Percentiles rank a stretch among this genome's conserved stretches.
Conservation (phyloP, 2,797 vertebrate species). For the Paramormyrops hopkinsi region DNA sequence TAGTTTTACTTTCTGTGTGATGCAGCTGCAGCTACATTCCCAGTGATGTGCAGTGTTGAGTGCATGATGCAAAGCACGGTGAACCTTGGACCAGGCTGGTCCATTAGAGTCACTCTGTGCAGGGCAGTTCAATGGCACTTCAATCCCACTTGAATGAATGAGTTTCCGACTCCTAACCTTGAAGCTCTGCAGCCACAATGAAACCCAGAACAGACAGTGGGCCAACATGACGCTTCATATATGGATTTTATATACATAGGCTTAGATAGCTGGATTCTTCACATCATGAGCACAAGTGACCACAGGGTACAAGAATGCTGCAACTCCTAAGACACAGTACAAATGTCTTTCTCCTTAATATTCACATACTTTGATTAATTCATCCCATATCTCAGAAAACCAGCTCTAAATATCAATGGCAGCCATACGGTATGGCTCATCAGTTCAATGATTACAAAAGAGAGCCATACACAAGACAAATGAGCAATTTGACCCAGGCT, state of each 20-base stretch:
- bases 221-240: neutral
- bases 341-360: neutral
- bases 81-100: neutral
- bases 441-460: neutral
- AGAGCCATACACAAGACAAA: neutral
- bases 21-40: neutral
- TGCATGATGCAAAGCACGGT: neutral
- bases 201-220: neutral
- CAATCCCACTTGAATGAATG: neutral
- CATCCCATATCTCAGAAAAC: neutral
- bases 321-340: neutral
- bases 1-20: neutral
- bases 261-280: neutral
- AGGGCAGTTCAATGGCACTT: neutral
- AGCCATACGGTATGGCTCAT: neutral
- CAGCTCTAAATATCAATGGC: neutral
- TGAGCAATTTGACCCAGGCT: neutral
- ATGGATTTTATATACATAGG: neutral
- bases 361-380: neutral
- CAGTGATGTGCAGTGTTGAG: neutral
- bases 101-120: neutral
- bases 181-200: neutral
- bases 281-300: neutral
- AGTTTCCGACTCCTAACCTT: neutral
- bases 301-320: neutral